Conservation (phyloP, 1,140 invertebrate genomes). For the Drosophila equinoxialis region DNA sequence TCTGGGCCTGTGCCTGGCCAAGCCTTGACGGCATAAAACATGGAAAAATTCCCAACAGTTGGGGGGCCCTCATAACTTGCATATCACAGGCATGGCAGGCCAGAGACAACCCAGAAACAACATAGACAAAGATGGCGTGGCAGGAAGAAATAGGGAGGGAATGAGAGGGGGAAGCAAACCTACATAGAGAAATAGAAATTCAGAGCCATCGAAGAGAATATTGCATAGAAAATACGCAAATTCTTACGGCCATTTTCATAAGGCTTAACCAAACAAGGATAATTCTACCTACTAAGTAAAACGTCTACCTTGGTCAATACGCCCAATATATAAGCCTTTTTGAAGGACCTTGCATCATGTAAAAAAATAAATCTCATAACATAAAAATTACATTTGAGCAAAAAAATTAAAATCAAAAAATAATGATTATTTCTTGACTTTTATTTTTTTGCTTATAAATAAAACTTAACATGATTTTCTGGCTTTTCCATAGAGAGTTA, state of each 20-base stretch:
- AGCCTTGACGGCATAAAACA: slow-evolving; percentile 58
- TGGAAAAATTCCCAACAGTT: slow-evolving; percentile 78
- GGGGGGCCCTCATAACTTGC: slow-evolving; percentile 72
- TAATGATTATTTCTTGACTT: no score
- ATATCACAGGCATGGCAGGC: slow-evolving; percentile 47
- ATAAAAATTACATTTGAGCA: no score
- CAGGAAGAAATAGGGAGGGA: slow-evolving; percentile 6
- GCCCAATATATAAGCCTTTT: no score
- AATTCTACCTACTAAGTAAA: neutral
- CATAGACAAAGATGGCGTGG: slow-evolving; percentile 12
- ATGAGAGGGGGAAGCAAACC: slow-evolving; percentile 7
- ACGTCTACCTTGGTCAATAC: no score
- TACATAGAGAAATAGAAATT: slow-evolving; percentile 16
- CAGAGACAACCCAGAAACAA: slow-evolving; percentile 28
- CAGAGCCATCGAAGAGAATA: neutral
- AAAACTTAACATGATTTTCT: no score
- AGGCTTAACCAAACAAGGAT: slow-evolving; percentile 3
- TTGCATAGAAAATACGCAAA: no score
- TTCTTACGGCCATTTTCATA: neutral
- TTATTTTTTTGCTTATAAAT: no score
- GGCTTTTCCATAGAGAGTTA: no score
- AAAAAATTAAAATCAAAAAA: no score
- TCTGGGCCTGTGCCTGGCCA: slow-evolving; percentile 18
- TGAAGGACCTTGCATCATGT: no score
- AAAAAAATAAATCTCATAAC: no score